Conservation (phyloP, 2,888 invertebrate genomes). For the Nysson spinosus region DNA sequence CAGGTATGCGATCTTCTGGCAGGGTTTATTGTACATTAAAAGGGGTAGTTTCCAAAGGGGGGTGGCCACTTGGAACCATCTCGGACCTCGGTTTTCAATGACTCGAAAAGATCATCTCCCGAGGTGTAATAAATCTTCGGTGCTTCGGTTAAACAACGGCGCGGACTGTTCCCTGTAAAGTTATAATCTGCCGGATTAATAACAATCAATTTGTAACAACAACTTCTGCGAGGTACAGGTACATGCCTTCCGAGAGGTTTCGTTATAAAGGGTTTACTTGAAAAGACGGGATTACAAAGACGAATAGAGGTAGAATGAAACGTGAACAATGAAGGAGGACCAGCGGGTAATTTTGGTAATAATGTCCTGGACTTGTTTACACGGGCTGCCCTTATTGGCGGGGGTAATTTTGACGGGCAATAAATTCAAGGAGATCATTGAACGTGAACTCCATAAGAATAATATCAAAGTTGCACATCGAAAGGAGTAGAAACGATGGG, state of each 20-base stretch:
- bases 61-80: background rate
- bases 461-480: background rate
- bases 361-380: slow-evolving; percentile 11
- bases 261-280: background rate
- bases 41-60: background rate
- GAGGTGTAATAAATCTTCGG: no score
- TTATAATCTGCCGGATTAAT: no score
- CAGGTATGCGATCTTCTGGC: slow-evolving; percentile 27
- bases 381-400: background rate
- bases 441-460: background rate
- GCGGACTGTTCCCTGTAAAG: no score
- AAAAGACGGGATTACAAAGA: no score
- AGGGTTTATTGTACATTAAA: background rate
- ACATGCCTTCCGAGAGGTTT: background rate
- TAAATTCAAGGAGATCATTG: slow-evolving; percentile 1
- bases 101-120: no score
- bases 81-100: no score
- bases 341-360: slow-evolving; percentile 16
- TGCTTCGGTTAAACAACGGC: no score
- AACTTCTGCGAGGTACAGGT: background rate
- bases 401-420: background rate
- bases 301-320: background rate
- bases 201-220: no score
- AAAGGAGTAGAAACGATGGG: no score
- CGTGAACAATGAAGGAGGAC: background rate